Evolutionary conservation across 2,888 invertebrate species (phyloP).

Genomic region (Dysmachus trigonus): DNA sequence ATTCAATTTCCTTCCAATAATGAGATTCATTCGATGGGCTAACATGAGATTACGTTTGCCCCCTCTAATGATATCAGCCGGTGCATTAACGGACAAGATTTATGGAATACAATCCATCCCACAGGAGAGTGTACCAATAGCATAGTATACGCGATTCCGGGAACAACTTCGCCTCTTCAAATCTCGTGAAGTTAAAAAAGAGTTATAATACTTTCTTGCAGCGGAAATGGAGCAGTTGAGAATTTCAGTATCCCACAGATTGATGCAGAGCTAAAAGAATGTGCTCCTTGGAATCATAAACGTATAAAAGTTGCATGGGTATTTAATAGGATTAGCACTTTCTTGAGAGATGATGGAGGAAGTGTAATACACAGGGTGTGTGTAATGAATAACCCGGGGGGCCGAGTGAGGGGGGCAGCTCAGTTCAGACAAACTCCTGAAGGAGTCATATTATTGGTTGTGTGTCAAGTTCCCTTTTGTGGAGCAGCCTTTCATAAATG

Average conservation of each 20-base stretch:
- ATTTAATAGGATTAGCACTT: background rate
- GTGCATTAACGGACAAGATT: background rate
- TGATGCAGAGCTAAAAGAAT: background rate
- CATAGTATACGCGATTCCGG: background rate
- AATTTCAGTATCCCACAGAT: background rate
- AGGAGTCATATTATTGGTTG: background rate
- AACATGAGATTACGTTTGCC: background rate
- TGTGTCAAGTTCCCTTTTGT: constrained; percentile 1
- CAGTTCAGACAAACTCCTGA: background rate
- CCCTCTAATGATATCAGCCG: background rate
- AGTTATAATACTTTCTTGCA: background rate
- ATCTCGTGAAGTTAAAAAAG: background rate
- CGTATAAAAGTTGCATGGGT: background rate
- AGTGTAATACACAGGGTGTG: background rate
- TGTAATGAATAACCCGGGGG: background rate
- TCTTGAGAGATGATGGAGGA: background rate
- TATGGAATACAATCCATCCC: background rate
- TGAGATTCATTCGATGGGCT: background rate
- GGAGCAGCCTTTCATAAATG: background rate
- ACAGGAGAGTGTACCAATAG: background rate
- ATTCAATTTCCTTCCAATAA: background rate
- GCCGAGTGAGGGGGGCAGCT: background rate
- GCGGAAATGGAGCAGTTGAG: background rate
- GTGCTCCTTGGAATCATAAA: background rate
- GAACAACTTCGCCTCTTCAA: background rate